Evolutionary conservation across 2,797 vertebrate genomes (phyloP), one percentile per base, ranked within the genome.

Genomic region (Neostethus bicornis): DNA sequence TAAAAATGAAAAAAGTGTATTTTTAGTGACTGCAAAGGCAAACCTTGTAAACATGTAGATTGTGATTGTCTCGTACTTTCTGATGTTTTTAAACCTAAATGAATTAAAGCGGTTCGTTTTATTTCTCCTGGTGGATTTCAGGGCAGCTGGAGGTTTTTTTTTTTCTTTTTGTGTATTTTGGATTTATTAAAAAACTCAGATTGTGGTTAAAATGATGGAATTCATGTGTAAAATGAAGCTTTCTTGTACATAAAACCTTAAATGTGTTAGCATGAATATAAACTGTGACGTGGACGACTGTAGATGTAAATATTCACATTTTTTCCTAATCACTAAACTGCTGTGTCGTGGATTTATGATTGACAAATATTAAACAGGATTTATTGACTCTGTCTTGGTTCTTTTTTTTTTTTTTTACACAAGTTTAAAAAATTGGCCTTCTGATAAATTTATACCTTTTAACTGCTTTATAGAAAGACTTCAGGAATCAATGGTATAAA

Each of bases 311-410:
- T 96, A 96, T 90, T 92, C 89, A 87, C 85, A 8, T 87, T 63
- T 28, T 85, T 86, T 88, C 89, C 92, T 90, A 89, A 89, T 92
- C 91, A 93, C 90, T 90, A 87, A 86, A 93, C 92, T 92, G 92
- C 92, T 94, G 93, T 96, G 93, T 93, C 92, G 93, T 96, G 94
- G 87, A 95, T 93, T 95, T 93, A 95, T 94, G 90, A 94, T 92
- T 93, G 91, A 91, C 87, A 89, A 58, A 91, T 90, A 80, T 92
- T 90, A 89, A 92, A 94, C 84, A 74, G 86, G 86, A 89, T 86
- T 90, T 87, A 86, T 87, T 83, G 85, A 92, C 69, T 77, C 47
- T 32, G 21, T 46, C 16, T 44, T 3, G 1, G 2, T 20, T 58
- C 19, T 45, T 5, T 19, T 8, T 54, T 51, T 54, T 20, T 2